These are phyloP conservation scores for Ips typographus DNA, from an alignment of 1,140 invertebrate genomes.

Conservation along the genomic window DNA sequence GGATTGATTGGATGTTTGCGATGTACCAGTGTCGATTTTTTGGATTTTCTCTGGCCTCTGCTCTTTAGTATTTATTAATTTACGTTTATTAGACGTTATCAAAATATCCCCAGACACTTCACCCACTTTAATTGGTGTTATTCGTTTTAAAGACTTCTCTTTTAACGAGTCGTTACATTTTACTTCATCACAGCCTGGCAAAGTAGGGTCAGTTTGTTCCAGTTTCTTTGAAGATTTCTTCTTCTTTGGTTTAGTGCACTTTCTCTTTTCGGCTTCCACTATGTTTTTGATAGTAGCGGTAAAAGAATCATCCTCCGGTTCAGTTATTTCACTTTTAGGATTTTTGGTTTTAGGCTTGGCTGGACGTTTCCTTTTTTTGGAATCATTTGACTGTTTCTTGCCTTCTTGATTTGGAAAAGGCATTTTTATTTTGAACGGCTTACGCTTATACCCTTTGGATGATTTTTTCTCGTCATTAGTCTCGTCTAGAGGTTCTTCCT, in stretches of 20 bases:
- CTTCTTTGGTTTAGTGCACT: neutral
- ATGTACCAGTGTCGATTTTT: slow-evolving; percentile 1
- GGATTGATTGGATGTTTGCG: slow-evolving; percentile 4
- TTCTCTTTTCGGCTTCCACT: neutral
- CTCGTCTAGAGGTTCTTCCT: too few species aligned
- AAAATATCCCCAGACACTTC: neutral
- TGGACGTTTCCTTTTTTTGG: neutral
- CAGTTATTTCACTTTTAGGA: neutral
- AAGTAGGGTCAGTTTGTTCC: neutral
- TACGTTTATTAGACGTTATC: neutral
- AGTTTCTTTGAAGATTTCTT: slow-evolving; percentile 3
- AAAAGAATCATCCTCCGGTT: neutral
- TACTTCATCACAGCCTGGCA: neutral
- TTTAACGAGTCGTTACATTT: too few species aligned
- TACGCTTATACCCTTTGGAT: too few species aligned
- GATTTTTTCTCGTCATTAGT: too few species aligned
- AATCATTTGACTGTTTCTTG: neutral
- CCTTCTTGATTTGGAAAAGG: too few species aligned
- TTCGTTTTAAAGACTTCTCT: neutral
- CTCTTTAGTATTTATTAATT: neutral
- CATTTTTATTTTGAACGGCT: too few species aligned
- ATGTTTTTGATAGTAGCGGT: neutral
- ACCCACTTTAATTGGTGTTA: slow-evolving; percentile 16
- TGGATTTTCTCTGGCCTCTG: neutral
- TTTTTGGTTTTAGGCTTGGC: slow-evolving; percentile 2